phyloP scores from a whole-genome alignment of 1,140 invertebrate genomes.

The Branchinecta lindahli region DNA sequence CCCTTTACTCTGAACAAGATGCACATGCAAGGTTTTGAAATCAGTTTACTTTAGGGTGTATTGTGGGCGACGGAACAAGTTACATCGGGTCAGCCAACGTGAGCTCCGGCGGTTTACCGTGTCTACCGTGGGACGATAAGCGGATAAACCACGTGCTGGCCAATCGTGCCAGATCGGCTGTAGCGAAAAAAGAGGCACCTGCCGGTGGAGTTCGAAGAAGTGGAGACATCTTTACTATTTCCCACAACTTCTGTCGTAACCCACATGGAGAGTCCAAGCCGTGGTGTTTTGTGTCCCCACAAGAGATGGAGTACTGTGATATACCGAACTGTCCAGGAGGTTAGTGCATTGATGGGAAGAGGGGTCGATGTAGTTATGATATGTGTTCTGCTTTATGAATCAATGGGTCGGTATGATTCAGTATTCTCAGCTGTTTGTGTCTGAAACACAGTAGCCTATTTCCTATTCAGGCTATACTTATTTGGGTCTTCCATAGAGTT shows the following conservation, averaged over 20 bases:
- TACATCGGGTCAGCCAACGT: conserved; percentile 39
- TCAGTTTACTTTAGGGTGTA: conserved; percentile 31
- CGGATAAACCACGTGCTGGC: conserved; percentile 30
- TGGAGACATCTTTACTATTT: conserved; percentile 27
- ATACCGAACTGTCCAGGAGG: conserved; percentile 35
- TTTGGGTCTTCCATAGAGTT: no score
- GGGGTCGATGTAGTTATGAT: no score
- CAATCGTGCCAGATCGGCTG: conserved; percentile 22
- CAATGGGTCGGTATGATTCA: no score
- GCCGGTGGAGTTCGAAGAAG: background rate
- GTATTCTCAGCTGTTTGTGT: no score
- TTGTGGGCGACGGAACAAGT: conserved; percentile 35
- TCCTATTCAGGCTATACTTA: no score
- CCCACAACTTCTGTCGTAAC: conserved; percentile 41
- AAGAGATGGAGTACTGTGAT: conserved; percentile 38
- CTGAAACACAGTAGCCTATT: no score
- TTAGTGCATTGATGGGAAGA: no score
- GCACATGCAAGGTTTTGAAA: background rate
- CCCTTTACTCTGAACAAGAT: background rate
- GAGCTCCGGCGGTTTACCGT: conserved; percentile 33
- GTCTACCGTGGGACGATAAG: conserved; percentile 35
- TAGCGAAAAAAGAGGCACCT: conserved; percentile 22
- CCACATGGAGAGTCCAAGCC: conserved; percentile 35
- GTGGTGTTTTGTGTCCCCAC: conserved; percentile 37
- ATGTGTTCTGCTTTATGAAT: no score